Evolutionary conservation across 2,797 vertebrate genomes (phyloP).

Genomic region (Sardinella longiceps): DNA sequence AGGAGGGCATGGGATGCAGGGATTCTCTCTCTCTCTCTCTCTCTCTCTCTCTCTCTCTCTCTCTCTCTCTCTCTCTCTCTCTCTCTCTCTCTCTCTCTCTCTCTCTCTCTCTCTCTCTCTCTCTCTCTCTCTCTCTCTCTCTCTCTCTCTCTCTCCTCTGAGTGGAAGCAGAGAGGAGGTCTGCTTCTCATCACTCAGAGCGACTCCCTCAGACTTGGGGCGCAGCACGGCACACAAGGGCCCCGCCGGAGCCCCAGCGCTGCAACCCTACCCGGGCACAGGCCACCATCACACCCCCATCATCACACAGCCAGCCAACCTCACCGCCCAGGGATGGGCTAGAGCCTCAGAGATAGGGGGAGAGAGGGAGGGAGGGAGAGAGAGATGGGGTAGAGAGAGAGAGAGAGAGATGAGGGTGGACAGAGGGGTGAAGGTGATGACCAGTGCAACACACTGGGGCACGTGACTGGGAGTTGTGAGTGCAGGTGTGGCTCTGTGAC

Average conservation of each 20-base stretch:
- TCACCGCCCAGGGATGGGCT: background rate
- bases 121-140: conserved; percentile 3
- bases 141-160: too few species aligned
- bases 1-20: conserved; percentile 45
- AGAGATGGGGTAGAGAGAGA: background rate
- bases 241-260: conserved; percentile 17
- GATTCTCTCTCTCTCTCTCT: conserved; percentile 6
- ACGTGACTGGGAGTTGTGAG: background rate
- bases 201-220: conserved; percentile 60
- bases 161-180: conserved; percentile 70
- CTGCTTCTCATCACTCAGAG: conserved; percentile 76
- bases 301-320: background rate
- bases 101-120: background rate
- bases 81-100: background rate
- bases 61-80: background rate
- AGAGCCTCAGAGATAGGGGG: background rate
- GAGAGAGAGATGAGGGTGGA: background rate
- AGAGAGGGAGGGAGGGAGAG: background rate
- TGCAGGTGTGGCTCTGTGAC: background rate
- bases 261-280: conserved; percentile 47
- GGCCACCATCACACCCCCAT: conserved; percentile 36
- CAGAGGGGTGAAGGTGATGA: background rate
- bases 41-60: conserved; percentile 25
- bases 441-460: background rate
- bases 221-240: background rate